Evolutionary conservation across 1,140 invertebrate genomes (phyloP).

Genomic region (Magallana gigas): DNA sequence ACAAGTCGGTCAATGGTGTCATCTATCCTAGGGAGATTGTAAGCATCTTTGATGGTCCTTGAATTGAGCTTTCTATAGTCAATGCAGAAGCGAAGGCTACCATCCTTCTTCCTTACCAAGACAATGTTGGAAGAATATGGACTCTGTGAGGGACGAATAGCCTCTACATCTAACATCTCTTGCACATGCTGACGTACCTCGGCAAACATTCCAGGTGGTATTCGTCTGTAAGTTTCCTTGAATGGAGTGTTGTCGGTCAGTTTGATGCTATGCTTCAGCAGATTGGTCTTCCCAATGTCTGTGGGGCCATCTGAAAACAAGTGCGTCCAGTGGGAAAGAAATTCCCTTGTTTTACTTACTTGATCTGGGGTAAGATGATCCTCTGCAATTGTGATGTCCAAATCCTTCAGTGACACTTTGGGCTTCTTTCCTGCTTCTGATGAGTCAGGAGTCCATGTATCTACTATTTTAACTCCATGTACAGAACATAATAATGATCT

Average conservation of each 20-base stretch:
- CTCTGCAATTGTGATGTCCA: not conserved
- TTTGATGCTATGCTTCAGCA: slow-evolving; percentile 54
- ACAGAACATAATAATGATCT: slow-evolving; percentile 37
- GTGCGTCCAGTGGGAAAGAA: slow-evolving; percentile 18
- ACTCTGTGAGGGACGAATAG: slow-evolving; percentile 60
- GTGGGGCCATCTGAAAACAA: slow-evolving; percentile 50
- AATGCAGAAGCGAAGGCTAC: slow-evolving; percentile 70
- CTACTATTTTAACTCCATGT: slow-evolving; percentile 48
- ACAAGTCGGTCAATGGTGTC: not conserved
- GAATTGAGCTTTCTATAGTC: slow-evolving; percentile 42
- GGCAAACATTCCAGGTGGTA: slow-evolving; percentile 75
- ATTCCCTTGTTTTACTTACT: not conserved
- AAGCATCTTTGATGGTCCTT: slow-evolving; percentile 25
- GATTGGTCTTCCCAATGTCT: slow-evolving; percentile 55
- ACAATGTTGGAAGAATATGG: slow-evolving; percentile 81
- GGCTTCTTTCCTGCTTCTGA: not conserved
- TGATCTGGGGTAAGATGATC: not conserved
- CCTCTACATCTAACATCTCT: slow-evolving; percentile 57
- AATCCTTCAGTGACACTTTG: not conserved
- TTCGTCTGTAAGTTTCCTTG: slow-evolving; percentile 58
- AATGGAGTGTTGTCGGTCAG: slow-evolving; percentile 47
- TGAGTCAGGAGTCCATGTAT: not conserved
- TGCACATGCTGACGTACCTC: slow-evolving; percentile 53
- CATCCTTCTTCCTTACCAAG: slow-evolving; percentile 79
- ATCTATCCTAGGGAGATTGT: slow-evolving; percentile 16